phyloP scores from a whole-genome alignment of 2,888 invertebrate genomes.

The Ramazzottius varieornatus region DNA sequence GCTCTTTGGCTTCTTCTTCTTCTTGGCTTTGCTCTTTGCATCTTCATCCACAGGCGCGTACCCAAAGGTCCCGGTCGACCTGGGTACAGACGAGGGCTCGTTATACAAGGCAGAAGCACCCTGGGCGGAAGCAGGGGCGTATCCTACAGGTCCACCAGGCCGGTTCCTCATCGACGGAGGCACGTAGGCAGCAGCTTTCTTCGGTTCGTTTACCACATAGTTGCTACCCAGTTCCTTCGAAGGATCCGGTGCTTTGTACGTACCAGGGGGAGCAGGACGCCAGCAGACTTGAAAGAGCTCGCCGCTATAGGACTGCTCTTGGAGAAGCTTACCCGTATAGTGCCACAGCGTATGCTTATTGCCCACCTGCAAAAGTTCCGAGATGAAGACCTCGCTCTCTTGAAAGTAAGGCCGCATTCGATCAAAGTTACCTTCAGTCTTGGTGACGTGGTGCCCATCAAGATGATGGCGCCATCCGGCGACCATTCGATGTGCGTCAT shows the following conservation, averaged over 20 bases:
- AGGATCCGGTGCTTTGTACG: not conserved
- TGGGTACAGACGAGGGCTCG: no score
- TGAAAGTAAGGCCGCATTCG: no score
- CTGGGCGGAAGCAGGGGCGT: not conserved
- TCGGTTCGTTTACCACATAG: not conserved
- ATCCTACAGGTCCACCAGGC: not conserved
- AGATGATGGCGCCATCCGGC: not conserved
- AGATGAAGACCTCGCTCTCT: no score
- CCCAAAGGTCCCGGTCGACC: no score
- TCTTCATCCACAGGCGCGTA: not conserved
- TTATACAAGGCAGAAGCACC: not conserved
- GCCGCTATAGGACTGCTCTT: not conserved
- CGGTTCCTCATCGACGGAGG: not conserved
- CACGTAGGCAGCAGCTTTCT: not conserved
- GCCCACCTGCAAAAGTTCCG: not conserved
- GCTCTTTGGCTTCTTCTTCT: not conserved
- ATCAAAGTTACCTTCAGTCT: not conserved
- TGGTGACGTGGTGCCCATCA: not conserved
- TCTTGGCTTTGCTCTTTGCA: not conserved
- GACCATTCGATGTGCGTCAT: constrained; percentile 1
- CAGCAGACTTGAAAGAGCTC: constrained; percentile 1
- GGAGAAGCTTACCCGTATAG: not conserved
- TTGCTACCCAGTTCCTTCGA: not conserved
- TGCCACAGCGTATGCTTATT: not conserved
- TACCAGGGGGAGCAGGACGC: constrained; percentile 2